Base-by-base conservation (phyloP, 30 jellyfish, hydroid and myxozoan species). In the Calvadosia cruxmelitensis region DNA sequence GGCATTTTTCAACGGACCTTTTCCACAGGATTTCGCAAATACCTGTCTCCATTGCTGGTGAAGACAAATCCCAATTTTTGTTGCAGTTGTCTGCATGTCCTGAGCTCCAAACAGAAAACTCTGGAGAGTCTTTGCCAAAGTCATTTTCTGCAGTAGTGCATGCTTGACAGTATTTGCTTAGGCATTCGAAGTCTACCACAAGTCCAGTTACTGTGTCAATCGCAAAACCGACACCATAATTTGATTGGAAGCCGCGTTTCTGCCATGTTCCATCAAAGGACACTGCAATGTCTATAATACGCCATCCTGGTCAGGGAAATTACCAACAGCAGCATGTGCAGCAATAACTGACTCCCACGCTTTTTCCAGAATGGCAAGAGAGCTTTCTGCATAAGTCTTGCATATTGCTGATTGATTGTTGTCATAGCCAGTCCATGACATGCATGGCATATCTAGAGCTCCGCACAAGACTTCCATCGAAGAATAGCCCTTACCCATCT, bases 241-340 rank as follows among this genome's bases (percentile, higher is more conserved):
- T 78, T 28, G 79, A 76, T 66, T 68, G 50, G 33, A 66, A 67
- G 23, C 85, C 85, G 28, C 85, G 33, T 64, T 75, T 73, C 29
- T 73, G 83, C 83, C 68, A 57, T 7, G 83, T 31, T 33, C 83
- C 83, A 57, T 73, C 77, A 61, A 3, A 73, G 32, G 83, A 73
- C 66, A 73, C 83, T 32, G 64, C 83, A 53, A 53, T 63, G 23
- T 57, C 27, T n/a, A n/a, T 1, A 42, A 48, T n/a, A 35, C 34
- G 13, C 84, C 78, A 10, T 74, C 52, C 1, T 63, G 34, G 49
- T 72, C 57, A 32, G 72, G 31, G 31, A 29, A 12, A 33, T 49
- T 25, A 30, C 50, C 25, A 12, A 53, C 35, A 30, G 62, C 82
- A 5, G 16, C 34, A 26, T 52, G 61, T 24, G 82, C 74, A 12